phyloP scores from a whole-genome alignment of 2,113 vertebrate species.

The Brevimyrus niger region DNA sequence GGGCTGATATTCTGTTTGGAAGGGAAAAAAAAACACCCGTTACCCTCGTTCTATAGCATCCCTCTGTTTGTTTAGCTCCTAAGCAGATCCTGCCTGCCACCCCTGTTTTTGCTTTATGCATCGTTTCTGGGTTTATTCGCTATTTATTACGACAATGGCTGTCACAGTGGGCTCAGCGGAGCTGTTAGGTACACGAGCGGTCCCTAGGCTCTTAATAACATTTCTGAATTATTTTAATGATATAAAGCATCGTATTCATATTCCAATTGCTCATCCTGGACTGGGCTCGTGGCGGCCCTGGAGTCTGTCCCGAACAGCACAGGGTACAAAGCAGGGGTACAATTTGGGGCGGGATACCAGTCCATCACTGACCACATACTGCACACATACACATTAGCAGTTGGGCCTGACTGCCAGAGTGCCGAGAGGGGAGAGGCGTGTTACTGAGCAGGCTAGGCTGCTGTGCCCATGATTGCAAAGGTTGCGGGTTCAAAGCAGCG shows the following conservation, averaged over 20 bases:
- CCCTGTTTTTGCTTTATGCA: slow-evolving; percentile 9
- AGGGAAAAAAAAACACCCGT: neutral
- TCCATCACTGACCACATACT: neutral
- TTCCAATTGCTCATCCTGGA: neutral
- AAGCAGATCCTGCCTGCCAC: neutral
- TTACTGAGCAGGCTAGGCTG: neutral
- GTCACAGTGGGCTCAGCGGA: slow-evolving; percentile 19
- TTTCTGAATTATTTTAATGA: neutral
- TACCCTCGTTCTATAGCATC: neutral
- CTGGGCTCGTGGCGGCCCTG: neutral
- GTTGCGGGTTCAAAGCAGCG: neutral
- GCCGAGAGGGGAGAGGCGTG: neutral
- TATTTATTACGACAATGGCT: slow-evolving; percentile 33
- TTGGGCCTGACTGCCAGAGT: neutral
- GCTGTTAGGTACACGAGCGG: neutral
- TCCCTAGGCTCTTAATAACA: neutral
- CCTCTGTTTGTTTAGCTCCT: neutral
- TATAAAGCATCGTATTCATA: neutral
- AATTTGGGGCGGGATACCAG: neutral
- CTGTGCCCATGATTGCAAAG: neutral
- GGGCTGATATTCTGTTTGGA: neutral
- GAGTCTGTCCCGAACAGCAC: neutral
- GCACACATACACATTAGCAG: neutral
- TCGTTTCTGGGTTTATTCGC: slow-evolving; percentile 16
- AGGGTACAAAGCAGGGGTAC: neutral